Evolutionary conservation across 2,888 invertebrate species (phyloP).

Genomic region (Spialia ferax): DNA sequence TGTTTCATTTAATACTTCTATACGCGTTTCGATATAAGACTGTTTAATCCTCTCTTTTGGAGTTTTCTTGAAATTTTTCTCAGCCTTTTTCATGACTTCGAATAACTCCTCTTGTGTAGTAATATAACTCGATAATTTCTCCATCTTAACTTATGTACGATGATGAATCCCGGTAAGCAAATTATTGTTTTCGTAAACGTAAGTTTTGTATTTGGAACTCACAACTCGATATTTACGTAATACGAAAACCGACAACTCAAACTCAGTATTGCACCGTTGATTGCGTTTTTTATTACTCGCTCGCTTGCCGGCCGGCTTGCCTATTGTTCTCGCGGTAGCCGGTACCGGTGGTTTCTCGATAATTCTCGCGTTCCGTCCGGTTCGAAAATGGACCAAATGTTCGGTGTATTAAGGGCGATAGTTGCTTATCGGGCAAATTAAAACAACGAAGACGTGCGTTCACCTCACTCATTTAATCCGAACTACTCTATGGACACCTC

Average conservation of each 20-base stretch:
- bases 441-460: not conserved
- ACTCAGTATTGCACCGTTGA: not conserved
- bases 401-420: not conserved
- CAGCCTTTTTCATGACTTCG: not conserved
- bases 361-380: not conserved
- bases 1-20: not conserved
- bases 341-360: not conserved
- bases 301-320: not conserved
- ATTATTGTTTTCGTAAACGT: slow-evolving; percentile 3
- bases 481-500: no score
- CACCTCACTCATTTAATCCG: not conserved
- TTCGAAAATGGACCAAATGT: slow-evolving; percentile 2
- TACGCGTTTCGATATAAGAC: not conserved
- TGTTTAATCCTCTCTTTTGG: slow-evolving; percentile 6
- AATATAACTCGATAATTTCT: not conserved
- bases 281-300: not conserved
- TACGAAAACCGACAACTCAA: not conserved
- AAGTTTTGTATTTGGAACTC: not conserved
- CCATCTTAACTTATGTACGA: not conserved
- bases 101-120: not conserved
- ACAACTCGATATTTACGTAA: not conserved
- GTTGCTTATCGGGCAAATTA: not conserved
- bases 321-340: not conserved
- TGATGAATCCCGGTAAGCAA: not conserved
- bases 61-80: not conserved